Conservation (phyloP, 2,113 vertebrate genomes). For the Gymnorhina tibicen region DNA sequence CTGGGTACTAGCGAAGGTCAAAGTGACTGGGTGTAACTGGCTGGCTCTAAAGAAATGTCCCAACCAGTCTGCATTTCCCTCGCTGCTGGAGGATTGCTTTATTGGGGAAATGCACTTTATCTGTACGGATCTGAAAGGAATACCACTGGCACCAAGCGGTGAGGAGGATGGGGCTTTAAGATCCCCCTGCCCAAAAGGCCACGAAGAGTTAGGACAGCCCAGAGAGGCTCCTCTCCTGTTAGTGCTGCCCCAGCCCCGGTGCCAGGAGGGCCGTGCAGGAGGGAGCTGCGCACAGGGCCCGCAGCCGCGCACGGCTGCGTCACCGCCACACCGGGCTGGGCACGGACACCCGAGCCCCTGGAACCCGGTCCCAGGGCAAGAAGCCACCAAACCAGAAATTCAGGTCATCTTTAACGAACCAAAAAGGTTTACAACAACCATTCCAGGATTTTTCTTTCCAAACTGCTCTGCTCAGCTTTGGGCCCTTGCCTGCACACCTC, state of each 20-base stretch:
- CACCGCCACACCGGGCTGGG: background rate
- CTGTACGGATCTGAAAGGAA: background rate
- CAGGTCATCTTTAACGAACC: background rate
- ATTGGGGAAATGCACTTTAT: background rate
- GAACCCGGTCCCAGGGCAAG: background rate
- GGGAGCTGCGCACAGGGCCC: background rate
- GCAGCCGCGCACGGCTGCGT: background rate
- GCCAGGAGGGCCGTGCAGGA: too few species aligned
- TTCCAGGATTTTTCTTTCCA: too few species aligned
- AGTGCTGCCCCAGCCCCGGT: background rate
- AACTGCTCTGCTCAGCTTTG: background rate
- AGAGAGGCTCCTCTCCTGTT: too few species aligned
- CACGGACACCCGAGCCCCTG: background rate
- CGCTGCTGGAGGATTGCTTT: background rate
- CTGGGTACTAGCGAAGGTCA: background rate
- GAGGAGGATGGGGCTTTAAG: background rate
- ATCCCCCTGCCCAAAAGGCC: background rate
- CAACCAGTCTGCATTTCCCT: background rate
- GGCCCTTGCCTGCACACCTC: background rate
- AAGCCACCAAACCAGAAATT: background rate
- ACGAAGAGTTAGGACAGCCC: background rate
- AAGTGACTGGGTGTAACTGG: background rate
- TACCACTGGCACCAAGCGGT: background rate
- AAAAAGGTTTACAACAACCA: fast-evolving
- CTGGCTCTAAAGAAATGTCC: background rate